phyloP scores from a whole-genome alignment of 1,140 invertebrate genomes.

The Coelopa frigida region DNA sequence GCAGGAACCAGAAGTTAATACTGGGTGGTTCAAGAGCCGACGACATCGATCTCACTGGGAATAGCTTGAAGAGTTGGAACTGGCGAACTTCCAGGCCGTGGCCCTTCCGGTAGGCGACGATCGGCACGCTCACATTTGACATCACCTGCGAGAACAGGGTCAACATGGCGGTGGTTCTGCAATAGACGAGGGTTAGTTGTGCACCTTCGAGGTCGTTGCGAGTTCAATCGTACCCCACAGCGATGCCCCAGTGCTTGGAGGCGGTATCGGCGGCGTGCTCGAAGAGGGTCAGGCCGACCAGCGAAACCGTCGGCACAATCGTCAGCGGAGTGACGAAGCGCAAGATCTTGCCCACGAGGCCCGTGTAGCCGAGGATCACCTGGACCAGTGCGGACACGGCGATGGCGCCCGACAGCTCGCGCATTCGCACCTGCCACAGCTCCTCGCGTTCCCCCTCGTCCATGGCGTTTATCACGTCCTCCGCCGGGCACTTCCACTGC shows the following conservation, averaged over 20 bases:
- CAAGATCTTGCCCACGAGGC: constrained; percentile 64
- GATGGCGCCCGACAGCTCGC: constrained; percentile 77
- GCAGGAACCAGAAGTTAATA: constrained; percentile 7
- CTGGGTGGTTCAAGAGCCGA: too few relatives aligned
- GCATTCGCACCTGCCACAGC: constrained; percentile 71
- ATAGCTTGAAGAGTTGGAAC: constrained; percentile 73
- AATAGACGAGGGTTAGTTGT: constrained; percentile 29
- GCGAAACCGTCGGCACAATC: constrained; percentile 70
- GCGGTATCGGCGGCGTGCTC: constrained; percentile 67
- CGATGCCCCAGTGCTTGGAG: constrained; percentile 73
- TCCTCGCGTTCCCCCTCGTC: constrained; percentile 52
- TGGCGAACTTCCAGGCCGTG: constrained; percentile 53
- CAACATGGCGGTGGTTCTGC: constrained; percentile 71
- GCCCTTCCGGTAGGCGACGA: constrained; percentile 53
- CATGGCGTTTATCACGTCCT: constrained; percentile 51
- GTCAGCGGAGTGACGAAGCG: constrained; percentile 72
- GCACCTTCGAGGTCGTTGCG: background rate
- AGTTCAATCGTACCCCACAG: constrained; percentile 54
- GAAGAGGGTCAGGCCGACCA: constrained; percentile 73
- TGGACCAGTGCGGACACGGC: constrained; percentile 74
- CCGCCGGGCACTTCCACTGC: constrained; percentile 67
- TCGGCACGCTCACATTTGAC: constrained; percentile 59
- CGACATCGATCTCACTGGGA: constrained; percentile 57
- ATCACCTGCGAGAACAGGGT: constrained; percentile 78
- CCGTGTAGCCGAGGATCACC: constrained; percentile 62